These are phyloP conservation scores for Trichosurus vulpecula DNA, from an alignment of 2,797 vertebrate species.

Conservation along the genomic window DNA sequence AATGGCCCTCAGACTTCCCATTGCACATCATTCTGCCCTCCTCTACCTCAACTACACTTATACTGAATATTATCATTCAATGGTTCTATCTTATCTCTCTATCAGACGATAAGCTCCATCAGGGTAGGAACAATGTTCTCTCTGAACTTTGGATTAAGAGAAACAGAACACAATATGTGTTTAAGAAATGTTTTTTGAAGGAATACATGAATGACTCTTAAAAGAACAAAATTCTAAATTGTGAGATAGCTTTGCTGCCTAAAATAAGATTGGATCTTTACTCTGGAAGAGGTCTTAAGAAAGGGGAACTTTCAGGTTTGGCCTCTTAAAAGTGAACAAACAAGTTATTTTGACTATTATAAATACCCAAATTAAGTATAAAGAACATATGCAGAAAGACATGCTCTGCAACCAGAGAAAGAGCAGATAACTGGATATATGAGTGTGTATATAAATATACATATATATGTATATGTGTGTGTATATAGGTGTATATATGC, in stretches of 20 bases:
- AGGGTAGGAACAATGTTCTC: neutral
- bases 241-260: neutral
- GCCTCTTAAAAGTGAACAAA: neutral
- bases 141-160: neutral
- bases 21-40: neutral
- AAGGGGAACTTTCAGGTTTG: neutral
- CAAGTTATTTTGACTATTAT: neutral
- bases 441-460: too few species aligned
- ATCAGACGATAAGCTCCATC: neutral
- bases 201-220: neutral
- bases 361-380: neutral
- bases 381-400: neutral
- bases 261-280: neutral
- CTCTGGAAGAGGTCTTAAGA: neutral
- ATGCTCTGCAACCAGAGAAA: neutral
- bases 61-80: neutral
- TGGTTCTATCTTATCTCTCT: neutral
- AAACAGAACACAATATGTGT: neutral
- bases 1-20: neutral
- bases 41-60: neutral
- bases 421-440: neutral
- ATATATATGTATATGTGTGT: too few species aligned
- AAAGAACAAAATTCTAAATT: neutral
- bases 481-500: too few species aligned
- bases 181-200: neutral